Percentiles rank a stretch among this genome's conserved stretches.
phyloP scores from a whole-genome alignment of 2,888 invertebrate genomes.

The Lepidonotus clava region DNA sequence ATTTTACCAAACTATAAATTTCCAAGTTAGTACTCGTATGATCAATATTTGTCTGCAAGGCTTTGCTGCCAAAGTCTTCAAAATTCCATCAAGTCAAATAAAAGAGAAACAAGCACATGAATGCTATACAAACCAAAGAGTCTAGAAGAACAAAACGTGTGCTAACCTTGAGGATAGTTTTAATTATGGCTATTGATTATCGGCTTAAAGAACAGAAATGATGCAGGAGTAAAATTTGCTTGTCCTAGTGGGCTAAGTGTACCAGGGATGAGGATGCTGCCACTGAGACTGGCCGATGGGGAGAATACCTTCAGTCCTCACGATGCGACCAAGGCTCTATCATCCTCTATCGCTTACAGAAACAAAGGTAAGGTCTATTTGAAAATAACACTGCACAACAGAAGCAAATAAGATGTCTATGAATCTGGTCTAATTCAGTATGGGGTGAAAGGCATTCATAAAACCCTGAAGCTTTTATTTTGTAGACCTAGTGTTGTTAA shows the following conservation, averaged over 20 bases:
- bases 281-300: too few species aligned
- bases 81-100: not conserved
- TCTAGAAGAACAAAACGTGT: slow-evolving; percentile 17
- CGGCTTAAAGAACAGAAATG: not conserved
- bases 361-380: slow-evolving; percentile 3
- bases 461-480: too few species aligned
- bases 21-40: too few species aligned
- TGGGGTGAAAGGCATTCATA: not conserved
- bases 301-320: not conserved
- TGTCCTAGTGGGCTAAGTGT: not conserved
- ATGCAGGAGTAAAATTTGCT: not conserved
- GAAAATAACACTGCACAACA: slow-evolving; percentile 53
- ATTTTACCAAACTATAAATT: too few species aligned
- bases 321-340: not conserved
- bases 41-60: too few species aligned
- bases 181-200: not conserved
- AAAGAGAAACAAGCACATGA: slow-evolving; percentile 11
- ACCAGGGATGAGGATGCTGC: slow-evolving; percentile 11
- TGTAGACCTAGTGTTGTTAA: too few species aligned
- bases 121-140: slow-evolving; percentile 45
- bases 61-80: not conserved
- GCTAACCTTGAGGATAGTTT: too few species aligned
- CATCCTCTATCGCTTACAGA: not conserved
- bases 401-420: too few species aligned
- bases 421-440: too few species aligned